These are phyloP conservation scores for Pristionchus entomophagus DNA, from an alignment of 2,888 invertebrate species.

Conservation along the genomic window DNA sequence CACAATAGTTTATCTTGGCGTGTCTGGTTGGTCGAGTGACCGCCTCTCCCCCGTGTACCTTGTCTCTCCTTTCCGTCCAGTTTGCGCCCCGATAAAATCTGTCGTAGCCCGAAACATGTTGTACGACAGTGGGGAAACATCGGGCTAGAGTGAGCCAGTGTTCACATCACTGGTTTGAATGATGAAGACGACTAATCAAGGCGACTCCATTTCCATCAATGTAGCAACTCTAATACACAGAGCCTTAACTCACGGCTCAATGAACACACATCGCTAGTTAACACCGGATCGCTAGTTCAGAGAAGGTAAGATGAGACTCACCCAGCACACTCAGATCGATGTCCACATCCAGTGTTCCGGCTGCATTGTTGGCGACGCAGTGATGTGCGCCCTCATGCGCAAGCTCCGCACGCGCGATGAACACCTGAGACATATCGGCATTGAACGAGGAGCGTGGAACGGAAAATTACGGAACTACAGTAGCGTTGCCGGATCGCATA, in stretches of 20 bases:
- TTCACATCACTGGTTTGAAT: no score
- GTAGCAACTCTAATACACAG: no score
- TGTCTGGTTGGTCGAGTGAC: neutral
- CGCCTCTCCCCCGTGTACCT: neutral
- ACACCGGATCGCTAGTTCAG: no score
- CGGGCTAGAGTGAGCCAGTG: no score
- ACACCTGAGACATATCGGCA: slow-evolving; percentile 58
- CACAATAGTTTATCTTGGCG: neutral
- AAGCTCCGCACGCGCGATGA: slow-evolving; percentile 65
- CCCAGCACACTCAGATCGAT: slow-evolving; percentile 76
- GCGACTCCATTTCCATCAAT: no score
- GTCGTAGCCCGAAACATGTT: neutral
- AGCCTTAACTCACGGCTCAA: no score
- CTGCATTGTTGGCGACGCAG: slow-evolving; percentile 78
- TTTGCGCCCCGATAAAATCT: neutral
- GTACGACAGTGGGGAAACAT: no score
- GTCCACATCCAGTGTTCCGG: slow-evolving; percentile 77
- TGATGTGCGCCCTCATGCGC: slow-evolving; percentile 76
- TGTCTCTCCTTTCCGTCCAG: neutral
- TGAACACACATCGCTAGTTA: no score
- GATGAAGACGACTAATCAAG: no score
- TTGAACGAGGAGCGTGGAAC: neutral
- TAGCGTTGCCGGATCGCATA: no score
- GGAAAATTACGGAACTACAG: neutral
- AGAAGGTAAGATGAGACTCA: no score